phyloP scores from a whole-genome alignment of 2,888 invertebrate genomes.

The Cryptus armator region DNA sequence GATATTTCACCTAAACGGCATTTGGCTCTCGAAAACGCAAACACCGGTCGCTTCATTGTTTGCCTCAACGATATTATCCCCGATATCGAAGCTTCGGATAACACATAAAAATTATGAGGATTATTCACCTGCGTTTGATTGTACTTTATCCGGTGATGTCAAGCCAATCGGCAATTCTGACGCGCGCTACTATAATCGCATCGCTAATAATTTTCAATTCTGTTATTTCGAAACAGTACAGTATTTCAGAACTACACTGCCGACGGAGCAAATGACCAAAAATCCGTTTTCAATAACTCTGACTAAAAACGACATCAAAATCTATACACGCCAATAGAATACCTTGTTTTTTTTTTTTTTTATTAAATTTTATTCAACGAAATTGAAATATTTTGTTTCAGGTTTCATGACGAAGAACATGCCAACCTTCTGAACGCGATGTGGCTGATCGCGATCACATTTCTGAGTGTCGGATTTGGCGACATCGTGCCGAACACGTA shows the following conservation, averaged over 20 bases:
- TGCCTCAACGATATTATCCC: neutral
- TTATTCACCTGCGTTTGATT: constrained; percentile 42
- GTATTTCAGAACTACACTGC: constrained; percentile 3
- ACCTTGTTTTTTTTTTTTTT: neutral
- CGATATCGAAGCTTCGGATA: constrained; percentile 32
- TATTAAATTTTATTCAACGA: neutral
- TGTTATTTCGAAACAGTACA: neutral
- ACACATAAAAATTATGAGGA: constrained; percentile 52
- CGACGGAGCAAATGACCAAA: neutral
- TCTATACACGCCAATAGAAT: too few relatives aligned
- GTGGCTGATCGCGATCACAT: constrained; percentile 99
- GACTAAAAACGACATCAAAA: neutral
- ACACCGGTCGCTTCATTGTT: constrained; percentile 34
- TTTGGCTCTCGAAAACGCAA: constrained; percentile 46
- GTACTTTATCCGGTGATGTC: constrained; percentile 26
- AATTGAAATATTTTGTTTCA: constrained; percentile 82
- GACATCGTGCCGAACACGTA: constrained; percentile 99
- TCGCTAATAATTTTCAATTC: neutral
- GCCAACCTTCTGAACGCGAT: constrained; percentile 99
- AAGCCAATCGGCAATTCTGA: constrained; percentile 25
- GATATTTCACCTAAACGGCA: constrained; percentile 65
- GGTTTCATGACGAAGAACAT: constrained; percentile 99
- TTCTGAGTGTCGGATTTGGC: constrained; percentile 99
- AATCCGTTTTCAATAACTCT: neutral
- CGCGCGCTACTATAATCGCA: constrained; percentile 14